Percentiles rank a stretch among this genome's conserved stretches.
phyloP scores from a whole-genome alignment of 64 coral and sea anemone genomes.

The Montipora cactus region DNA sequence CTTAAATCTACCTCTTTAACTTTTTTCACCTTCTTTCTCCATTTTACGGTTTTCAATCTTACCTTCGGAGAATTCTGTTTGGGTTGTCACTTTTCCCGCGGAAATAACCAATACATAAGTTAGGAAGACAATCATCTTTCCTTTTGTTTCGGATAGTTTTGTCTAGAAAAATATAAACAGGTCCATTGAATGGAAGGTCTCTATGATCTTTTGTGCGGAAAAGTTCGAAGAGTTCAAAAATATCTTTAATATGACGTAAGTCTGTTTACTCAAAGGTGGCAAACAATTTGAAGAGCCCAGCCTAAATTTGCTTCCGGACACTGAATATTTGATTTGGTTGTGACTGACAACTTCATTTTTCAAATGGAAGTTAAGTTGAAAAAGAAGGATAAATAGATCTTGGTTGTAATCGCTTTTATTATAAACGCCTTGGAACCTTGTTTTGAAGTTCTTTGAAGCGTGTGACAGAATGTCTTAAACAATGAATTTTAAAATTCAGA shows the following conservation, averaged over 20 bases:
- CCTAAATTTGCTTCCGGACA: background rate
- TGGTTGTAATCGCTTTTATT: background rate
- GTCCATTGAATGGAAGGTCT: background rate
- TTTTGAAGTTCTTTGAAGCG: background rate
- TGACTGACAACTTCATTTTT: too few relatives aligned
- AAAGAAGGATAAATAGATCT: background rate
- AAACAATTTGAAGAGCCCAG: background rate
- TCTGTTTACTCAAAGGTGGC: background rate
- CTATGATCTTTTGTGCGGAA: background rate
- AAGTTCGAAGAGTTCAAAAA: background rate
- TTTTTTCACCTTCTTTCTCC: background rate
- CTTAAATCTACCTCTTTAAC: background rate
- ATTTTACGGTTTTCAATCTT: background rate
- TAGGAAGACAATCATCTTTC: background rate
- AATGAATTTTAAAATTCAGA: background rate
- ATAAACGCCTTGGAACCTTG: background rate
- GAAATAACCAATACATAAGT: background rate
- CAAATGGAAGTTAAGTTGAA: too few relatives aligned
- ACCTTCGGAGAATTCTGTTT: background rate
- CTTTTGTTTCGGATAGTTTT: background rate
- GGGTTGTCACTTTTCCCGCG: background rate
- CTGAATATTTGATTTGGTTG: too few relatives aligned
- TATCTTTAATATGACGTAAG: conserved; percentile 28
- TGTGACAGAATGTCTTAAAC: background rate
- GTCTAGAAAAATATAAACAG: conserved; percentile 15